Base-by-base conservation (phyloP, 2,113 vertebrate genomes). In the Osmerus mordax region DNA sequence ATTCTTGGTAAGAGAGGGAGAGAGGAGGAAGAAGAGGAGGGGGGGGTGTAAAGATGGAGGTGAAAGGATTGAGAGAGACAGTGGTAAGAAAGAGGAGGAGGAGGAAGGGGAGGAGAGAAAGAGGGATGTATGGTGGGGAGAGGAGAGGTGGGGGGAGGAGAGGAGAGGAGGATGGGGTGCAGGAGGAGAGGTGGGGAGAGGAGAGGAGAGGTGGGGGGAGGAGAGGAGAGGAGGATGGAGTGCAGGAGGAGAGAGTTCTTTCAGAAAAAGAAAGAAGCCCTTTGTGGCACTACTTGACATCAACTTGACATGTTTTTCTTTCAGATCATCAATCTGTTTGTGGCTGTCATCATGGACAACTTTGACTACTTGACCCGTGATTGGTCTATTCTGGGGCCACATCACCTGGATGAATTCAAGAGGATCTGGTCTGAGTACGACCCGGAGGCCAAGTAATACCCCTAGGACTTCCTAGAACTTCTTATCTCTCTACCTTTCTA, bases 311-410 rank as follows among this genome's bases (percentile, higher is more conserved):
- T 55, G 47, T 8, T 47, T 65, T 21, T 70, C n/a, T 55, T 76
- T 83, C 86, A 98, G 95, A 97, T 97, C 78, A 98, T 98, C 82
- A 98, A 97, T 80, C 86, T 98, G 78, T 98, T 97, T 25, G 95
- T 98, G 32, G 96, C 96, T 2, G 96, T 98, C 80, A 98, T 97
- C 84, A 97, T 98, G 96, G 96, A 98, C 88, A 98, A 97, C 87
- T 98, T 97, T 68, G 95, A 97, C 88, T 97, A 97, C 84, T 92
- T 97, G 79, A 97, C 96, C 0, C 93, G 96, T 56, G 96, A 97
- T 75, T 98, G 96, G 96, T 97, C 96, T 2, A 97, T 98, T 79
- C 89, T 98, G 77, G 96, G 96, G 11, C 95, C 96, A 0, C 96
- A 98, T 83, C 96, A 97, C 81, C 91, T 98, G 53, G 96, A 98